These are phyloP conservation scores for Tetraodon nigroviridis DNA, from an alignment of 2,113 vertebrate species.

Conservation along the genomic window DNA sequence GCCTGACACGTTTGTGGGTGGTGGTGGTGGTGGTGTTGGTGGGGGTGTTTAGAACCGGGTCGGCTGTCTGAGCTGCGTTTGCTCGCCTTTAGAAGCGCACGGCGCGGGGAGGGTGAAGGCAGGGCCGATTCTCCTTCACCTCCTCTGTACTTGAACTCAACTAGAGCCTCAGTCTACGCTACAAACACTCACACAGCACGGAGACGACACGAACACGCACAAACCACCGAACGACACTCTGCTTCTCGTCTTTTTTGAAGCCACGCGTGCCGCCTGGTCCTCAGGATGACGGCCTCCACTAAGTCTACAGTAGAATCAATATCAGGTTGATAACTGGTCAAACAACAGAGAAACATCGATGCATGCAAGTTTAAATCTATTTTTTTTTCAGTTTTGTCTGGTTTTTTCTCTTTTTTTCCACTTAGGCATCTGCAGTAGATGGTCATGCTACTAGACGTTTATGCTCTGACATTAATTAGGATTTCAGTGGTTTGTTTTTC, in stretches of 20 bases:
- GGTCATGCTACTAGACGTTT: constrained; percentile 83
- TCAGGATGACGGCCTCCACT: constrained; percentile 86
- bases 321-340: constrained; percentile 76
- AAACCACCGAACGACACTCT: constrained; percentile 91
- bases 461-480: constrained; percentile 44
- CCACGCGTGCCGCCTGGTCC: constrained; percentile 81
- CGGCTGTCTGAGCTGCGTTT: constrained; percentile 23
- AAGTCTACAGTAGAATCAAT: constrained; percentile 85
- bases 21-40: background rate
- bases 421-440: constrained; percentile 66
- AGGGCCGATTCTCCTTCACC: constrained; percentile 51
- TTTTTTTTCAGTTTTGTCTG: constrained; percentile 40
- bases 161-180: constrained; percentile 81
- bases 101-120: constrained; percentile 54
- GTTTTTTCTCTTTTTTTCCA: constrained; percentile 46
- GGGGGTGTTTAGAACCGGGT: constrained; percentile 2
- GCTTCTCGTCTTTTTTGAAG: constrained; percentile 71
- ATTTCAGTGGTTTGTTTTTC: constrained; percentile 48
- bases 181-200: constrained; percentile 89
- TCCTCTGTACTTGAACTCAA: constrained; percentile 77
- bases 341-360: constrained; percentile 87
- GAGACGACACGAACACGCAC: constrained; percentile 91
- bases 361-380: constrained; percentile 92
- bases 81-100: constrained; percentile 30
- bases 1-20: too few relatives aligned